Evolutionary conservation across 2,113 vertebrate species (phyloP).

Genomic region (Rhea americana): DNA sequence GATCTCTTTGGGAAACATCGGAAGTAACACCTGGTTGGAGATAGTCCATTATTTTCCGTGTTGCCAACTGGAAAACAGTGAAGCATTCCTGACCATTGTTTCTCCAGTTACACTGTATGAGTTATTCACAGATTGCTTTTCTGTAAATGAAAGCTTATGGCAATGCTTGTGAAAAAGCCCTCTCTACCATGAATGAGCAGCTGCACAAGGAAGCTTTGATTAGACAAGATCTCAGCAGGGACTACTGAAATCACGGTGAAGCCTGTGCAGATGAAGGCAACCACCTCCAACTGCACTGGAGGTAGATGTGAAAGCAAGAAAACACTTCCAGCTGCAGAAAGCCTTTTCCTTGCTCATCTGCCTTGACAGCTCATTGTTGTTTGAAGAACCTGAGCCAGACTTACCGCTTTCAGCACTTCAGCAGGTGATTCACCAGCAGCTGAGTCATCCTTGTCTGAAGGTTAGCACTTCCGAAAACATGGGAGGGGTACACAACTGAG

Average conservation of each 20-base stretch:
- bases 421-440: conserved; percentile 66
- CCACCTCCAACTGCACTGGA: not conserved
- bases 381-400: not conserved
- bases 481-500: not conserved
- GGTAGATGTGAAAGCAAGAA: not conserved
- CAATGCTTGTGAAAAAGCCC: not conserved
- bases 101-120: not conserved
- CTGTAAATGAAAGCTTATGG: not conserved
- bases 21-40: not conserved
- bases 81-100: not conserved
- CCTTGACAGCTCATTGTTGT: not conserved
- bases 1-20: not conserved
- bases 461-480: conserved; percentile 5
- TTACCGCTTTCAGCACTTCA: not conserved
- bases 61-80: not conserved
- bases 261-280: not conserved
- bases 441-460: conserved; percentile 21
- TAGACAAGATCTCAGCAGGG: not conserved
- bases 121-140: not conserved
- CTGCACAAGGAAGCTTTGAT: not conserved
- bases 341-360: not conserved
- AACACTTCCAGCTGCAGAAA: not conserved
- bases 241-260: not conserved
- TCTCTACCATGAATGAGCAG: not conserved
- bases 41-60: not conserved